Evolutionary conservation across 2,113 vertebrate species (phyloP).

Genomic region (Poecilia latipinna): DNA sequence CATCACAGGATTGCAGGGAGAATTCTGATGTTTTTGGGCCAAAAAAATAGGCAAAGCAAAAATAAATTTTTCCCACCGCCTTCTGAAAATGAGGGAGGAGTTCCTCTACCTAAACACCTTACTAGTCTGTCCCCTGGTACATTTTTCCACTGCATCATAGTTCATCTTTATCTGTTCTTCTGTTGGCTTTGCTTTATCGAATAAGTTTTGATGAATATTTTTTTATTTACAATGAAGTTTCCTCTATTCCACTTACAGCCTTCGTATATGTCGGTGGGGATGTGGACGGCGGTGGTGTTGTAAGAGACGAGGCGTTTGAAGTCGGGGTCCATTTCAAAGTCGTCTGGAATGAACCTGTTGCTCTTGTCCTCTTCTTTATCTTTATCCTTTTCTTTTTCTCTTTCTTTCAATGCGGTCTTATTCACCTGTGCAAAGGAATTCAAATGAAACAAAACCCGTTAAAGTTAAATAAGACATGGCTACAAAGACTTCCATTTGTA

Average conservation of each 20-base stretch:
- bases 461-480: background rate
- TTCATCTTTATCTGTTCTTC: background rate
- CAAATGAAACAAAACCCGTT: background rate
- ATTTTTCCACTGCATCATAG: no score
- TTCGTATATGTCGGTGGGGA: slow-evolving; percentile 94
- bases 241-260: slow-evolving; percentile 87
- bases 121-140: background rate
- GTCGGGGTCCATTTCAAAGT: slow-evolving; percentile 85
- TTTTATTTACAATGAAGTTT: background rate
- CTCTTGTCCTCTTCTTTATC: slow-evolving; percentile 62
- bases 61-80: background rate
- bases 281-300: slow-evolving; percentile 91
- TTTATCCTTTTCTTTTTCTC: background rate
- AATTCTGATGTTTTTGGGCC: background rate
- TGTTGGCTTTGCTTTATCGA: background rate
- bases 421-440: slow-evolving; percentile 78
- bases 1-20: background rate
- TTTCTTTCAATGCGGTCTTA: slow-evolving; percentile 64
- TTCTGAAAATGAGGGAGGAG: background rate
- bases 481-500: no score
- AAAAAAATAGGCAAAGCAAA: background rate
- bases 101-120: no score
- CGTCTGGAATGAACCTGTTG: slow-evolving; percentile 83
- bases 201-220: background rate
- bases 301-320: slow-evolving; percentile 89